Evolutionary conservation across 2,797 vertebrate species (phyloP).

Genomic region (Coccyzus lansbergi): DNA sequence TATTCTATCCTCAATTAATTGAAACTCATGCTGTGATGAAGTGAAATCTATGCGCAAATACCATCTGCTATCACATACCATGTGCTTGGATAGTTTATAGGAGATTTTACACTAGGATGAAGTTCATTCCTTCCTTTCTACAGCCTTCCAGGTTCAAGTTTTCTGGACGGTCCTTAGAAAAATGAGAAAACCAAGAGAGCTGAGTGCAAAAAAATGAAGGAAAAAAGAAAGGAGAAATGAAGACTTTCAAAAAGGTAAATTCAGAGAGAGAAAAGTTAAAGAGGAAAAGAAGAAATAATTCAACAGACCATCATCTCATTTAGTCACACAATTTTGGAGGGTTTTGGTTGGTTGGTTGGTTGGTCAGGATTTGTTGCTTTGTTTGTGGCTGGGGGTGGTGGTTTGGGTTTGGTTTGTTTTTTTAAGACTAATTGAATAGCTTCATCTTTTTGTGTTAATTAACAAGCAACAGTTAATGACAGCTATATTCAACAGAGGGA

Average conservation of each 20-base stretch:
- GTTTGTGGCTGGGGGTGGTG: background rate
- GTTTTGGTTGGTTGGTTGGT: background rate
- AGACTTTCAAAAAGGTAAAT: background rate
- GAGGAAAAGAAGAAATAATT: background rate
- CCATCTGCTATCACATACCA: constrained; percentile 2
- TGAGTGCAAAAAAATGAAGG: background rate
- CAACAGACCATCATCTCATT: background rate
- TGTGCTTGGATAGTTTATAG: background rate
- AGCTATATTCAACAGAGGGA: background rate
- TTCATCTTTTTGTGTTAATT: background rate
- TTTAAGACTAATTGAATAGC: background rate
- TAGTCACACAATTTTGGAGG: background rate
- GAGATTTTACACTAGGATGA: background rate
- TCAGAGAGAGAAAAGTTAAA: background rate
- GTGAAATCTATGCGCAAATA: background rate
- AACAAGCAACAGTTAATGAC: background rate
- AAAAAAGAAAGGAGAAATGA: background rate
- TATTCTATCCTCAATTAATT: background rate
- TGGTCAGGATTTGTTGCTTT: background rate
- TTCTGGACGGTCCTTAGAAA: background rate
- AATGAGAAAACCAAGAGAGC: background rate
- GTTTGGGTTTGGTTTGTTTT: background rate
- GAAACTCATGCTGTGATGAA: background rate
- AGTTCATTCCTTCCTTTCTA: background rate
- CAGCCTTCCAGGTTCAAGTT: background rate